Base-by-base conservation (phyloP, 2,113 vertebrate genomes). In the Leucoraja erinaceus region DNA sequence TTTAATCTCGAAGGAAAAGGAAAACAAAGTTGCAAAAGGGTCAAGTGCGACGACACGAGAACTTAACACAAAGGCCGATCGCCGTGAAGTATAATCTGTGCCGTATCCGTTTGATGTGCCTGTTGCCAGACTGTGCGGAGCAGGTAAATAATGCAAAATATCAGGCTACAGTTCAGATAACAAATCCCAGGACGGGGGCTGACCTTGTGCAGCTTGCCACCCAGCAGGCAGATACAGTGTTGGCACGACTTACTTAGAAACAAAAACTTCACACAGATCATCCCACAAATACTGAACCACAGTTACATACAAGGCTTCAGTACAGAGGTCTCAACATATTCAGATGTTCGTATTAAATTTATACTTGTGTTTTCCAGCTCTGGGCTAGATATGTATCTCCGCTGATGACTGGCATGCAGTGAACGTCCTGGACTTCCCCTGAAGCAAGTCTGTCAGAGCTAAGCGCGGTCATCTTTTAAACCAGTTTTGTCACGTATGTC, bases 241-340 rank as follows among this genome's bases (percentile, higher is more conserved):
- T 0, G 38, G 3, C 38, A 47, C 38, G 38, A 47, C 0, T 47
- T 47, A 47, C 38, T 47, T 47, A 1, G 38, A 47, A 47, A 47
- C 38, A 47, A 47, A 47, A 47, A 1, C 38, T 47, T 47, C 38
- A 47, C 38, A 47, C 38, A 47, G 38, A 47, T 47, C 38, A 47
- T 47, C 38, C 38, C 38, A 47, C 3, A 47, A 47, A 47, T 47
- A 47, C 38, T 47, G 38, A 47, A 47, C 38, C 3, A 0, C 38
- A 47, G 38, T 47, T 63, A 33, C 63, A 59, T 88, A 63, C n/a
- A 88, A 47, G 28, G 59, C 14, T 88, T 28, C 31, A 59, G n/a
- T 88, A 66, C 59, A 88, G 63, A 88, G 12, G 31, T n/a, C 83
- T 86, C 83, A 88, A 63, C 59, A 66, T 88, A 83, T 83, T 18